Conservation (phyloP, 2,797 vertebrate species). For the Adrianichthys oophorus region DNA sequence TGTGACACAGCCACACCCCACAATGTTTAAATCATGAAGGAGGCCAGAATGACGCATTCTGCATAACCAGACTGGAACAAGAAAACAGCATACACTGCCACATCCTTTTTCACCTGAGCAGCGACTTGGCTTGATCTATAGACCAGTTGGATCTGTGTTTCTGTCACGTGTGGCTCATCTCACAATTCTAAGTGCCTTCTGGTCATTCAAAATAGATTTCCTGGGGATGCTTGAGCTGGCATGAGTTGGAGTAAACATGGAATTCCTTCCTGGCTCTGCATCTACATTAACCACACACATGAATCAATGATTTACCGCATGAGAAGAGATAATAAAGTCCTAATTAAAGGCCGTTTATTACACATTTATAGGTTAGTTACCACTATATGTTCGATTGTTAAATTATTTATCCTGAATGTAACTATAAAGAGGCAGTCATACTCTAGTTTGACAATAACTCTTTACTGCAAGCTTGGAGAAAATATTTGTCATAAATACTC, state of each 20-base stretch:
- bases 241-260: constrained; percentile 38
- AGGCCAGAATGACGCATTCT: constrained; percentile 66
- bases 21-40: constrained; percentile 79
- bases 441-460: neutral
- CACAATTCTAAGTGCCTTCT: constrained; percentile 46
- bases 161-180: constrained; percentile 51
- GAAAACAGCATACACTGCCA: constrained; percentile 63
- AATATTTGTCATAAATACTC: too few species aligned
- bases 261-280: constrained; percentile 34
- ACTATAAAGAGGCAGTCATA: neutral
- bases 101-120: constrained; percentile 75
- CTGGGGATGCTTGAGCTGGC: constrained; percentile 34
- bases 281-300: constrained; percentile 42
- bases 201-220: constrained; percentile 68
- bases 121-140: constrained; percentile 74
- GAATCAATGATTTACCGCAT: constrained; percentile 47
- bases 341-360: constrained; percentile 21
- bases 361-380: constrained; percentile 3
- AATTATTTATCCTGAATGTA: constrained; percentile 1
- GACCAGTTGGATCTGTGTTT: constrained; percentile 66
- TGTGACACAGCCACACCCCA: constrained; percentile 20
- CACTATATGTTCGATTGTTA: constrained; percentile 12
- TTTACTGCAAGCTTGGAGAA: too few species aligned
- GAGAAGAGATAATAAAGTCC: constrained; percentile 14
- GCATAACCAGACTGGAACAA: constrained; percentile 54